Evolutionary conservation across 1,140 invertebrate genomes (phyloP).

Genomic region (Zophobas atratus): DNA sequence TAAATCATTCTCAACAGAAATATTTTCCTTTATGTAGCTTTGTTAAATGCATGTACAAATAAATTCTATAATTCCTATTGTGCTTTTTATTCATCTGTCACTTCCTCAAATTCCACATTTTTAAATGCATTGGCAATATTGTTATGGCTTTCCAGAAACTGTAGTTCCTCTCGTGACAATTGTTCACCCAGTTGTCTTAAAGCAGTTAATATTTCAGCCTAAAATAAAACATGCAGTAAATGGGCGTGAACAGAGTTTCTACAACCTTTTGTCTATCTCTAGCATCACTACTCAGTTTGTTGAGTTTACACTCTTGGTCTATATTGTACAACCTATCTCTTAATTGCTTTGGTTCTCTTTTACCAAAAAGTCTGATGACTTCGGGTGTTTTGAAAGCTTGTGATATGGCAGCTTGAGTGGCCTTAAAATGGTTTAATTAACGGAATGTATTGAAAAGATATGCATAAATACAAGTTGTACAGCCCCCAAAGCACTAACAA

Average conservation of each 20-base stretch:
- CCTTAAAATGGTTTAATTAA: slow-evolving; percentile 68
- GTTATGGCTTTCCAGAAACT: slow-evolving; percentile 72
- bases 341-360: slow-evolving; percentile 80
- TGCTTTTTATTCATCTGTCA: slow-evolving; percentile 46
- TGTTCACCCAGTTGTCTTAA: slow-evolving; percentile 80
- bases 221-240: slow-evolving; percentile 60
- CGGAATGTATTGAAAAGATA: slow-evolving; percentile 44
- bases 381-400: slow-evolving; percentile 85
- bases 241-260: not conserved
- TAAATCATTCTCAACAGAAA: slow-evolving; percentile 7
- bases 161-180: slow-evolving; percentile 73
- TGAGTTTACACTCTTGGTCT: slow-evolving; percentile 71
- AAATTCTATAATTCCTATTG: slow-evolving; percentile 7
- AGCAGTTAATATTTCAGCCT: slow-evolving; percentile 79
- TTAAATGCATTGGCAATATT: slow-evolving; percentile 59
- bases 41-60: slow-evolving; percentile 41
- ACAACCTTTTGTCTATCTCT: slow-evolving; percentile 66
- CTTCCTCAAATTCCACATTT: slow-evolving; percentile 63
- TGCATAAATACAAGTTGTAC: slow-evolving; percentile 62
- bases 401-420: slow-evolving; percentile 84
- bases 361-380: slow-evolving; percentile 84
- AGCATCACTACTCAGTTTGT: slow-evolving; percentile 68
- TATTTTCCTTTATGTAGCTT: slow-evolving; percentile 12
- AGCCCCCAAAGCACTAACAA: slow-evolving; percentile 73
- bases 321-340: slow-evolving; percentile 75